Evolutionary conservation across 2,888 invertebrate genomes (phyloP).

Genomic region (Achlya flavicornis): DNA sequence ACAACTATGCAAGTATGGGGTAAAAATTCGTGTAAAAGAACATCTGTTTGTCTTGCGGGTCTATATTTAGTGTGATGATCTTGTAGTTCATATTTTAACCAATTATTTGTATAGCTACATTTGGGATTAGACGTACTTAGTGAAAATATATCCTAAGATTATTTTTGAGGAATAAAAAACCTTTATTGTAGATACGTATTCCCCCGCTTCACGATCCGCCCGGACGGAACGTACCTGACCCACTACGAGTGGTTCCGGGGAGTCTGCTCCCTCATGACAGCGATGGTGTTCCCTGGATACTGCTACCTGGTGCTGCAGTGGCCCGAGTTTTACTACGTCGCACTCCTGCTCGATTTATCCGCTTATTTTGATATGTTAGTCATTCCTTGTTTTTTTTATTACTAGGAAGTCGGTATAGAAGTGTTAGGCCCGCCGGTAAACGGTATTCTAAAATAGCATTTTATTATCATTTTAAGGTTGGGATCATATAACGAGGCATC

Average conservation of each 20-base stretch:
- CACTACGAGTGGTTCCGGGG: slow-evolving; percentile 65
- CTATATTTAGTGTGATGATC: no score
- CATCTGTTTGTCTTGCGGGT: no score
- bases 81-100: no score
- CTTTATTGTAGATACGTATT: slow-evolving; percentile 59
- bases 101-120: no score
- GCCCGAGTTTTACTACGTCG: slow-evolving; percentile 43
- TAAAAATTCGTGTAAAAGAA: no score
- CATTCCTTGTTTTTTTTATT: not conserved
- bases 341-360: slow-evolving; percentile 49
- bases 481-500: no score
- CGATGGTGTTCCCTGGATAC: slow-evolving; percentile 60
- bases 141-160: no score
- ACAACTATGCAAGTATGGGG: no score
- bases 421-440: no score
- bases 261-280: slow-evolving; percentile 53
- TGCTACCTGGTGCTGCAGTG: slow-evolving; percentile 59
- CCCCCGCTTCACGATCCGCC: slow-evolving; percentile 70
- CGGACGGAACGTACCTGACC: slow-evolving; percentile 60
- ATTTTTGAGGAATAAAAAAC: not conserved
- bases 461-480: no score
- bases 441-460: no score
- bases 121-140: no score
- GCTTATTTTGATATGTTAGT: slow-evolving; percentile 66
- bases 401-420: not conserved